phyloP scores from a whole-genome alignment of 1,140 invertebrate genomes.

The Listronotus bonariensis region DNA sequence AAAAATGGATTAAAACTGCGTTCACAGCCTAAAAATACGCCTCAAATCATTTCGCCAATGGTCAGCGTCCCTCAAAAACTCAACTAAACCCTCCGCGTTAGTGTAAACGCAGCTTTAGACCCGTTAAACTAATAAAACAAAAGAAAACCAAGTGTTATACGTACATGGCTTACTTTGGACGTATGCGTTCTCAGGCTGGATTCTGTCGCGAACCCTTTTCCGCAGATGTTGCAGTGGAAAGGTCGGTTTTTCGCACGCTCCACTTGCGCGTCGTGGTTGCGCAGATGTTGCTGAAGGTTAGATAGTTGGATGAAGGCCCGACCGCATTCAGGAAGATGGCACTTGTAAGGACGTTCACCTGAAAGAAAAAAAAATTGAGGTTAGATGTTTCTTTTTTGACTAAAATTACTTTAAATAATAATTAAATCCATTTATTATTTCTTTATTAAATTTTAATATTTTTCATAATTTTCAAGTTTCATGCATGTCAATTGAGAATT shows the following conservation, averaged over 20 bases:
- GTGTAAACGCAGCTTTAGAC: background rate
- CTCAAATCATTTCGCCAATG: too few species aligned
- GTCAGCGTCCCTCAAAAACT: too few species aligned
- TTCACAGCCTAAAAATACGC: background rate
- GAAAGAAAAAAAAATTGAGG: conserved; percentile 54
- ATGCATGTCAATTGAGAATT: too few species aligned
- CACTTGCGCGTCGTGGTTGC: conserved; percentile 95
- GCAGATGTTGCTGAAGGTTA: conserved; percentile 94
- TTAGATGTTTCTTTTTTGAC: too few species aligned
- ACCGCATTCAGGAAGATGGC: conserved; percentile 92
- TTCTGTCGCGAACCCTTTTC: conserved; percentile 95
- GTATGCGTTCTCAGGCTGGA: conserved; percentile 93
- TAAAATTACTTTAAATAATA: too few species aligned
- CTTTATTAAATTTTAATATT: too few species aligned
- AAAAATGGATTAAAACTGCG: background rate
- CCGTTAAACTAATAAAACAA: conserved; percentile 46
- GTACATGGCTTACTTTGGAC: conserved; percentile 89
- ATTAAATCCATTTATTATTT: too few species aligned
- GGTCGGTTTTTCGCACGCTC: conserved; percentile 93
- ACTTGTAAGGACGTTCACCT: conserved; percentile 97
- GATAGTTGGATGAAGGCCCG: conserved; percentile 96
- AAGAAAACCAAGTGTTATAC: conserved; percentile 57
- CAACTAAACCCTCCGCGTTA: too few species aligned
- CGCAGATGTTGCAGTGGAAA: conserved; percentile 95
- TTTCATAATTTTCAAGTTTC: too few species aligned